Evolutionary conservation across 2,888 invertebrate species (phyloP).

Genomic region (Aphodius sticticus): DNA sequence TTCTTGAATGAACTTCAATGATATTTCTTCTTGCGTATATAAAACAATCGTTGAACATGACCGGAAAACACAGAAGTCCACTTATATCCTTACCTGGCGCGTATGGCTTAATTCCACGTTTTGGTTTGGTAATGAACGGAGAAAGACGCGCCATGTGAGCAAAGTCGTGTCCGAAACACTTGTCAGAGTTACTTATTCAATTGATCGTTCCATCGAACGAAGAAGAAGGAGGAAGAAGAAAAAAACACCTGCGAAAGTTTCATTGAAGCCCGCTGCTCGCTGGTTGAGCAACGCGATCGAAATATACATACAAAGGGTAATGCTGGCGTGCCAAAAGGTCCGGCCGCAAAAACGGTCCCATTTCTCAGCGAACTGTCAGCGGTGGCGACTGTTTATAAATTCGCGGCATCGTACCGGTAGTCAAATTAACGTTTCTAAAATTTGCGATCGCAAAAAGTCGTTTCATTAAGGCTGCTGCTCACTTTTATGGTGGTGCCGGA

Average conservation of each 20-base stretch:
- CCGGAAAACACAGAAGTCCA: not conserved
- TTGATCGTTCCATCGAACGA: not conserved
- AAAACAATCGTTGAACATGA: too few species aligned
- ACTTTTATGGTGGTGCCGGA: constrained; percentile 52
- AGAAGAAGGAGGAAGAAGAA: not conserved
- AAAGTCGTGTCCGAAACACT: constrained; percentile 4
- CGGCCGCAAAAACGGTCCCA: constrained; percentile 25
- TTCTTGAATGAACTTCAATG: too few species aligned
- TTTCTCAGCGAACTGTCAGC: constrained; percentile 34
- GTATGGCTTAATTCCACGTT: not conserved
- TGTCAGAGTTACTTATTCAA: not conserved
- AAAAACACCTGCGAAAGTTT: constrained; percentile 35
- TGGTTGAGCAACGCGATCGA: not conserved
- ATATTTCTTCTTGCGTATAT: too few species aligned
- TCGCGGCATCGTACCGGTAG: constrained; percentile 53
- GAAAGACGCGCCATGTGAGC: not conserved
- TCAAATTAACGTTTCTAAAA: constrained; percentile 47
- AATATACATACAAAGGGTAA: constrained; percentile 35
- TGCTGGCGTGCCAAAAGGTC: constrained; percentile 26
- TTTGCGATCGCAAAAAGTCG: constrained; percentile 54
- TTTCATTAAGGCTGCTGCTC: constrained; percentile 55
- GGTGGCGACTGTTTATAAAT: constrained; percentile 51
- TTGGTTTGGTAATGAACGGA: not conserved
- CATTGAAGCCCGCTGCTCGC: constrained; percentile 28
- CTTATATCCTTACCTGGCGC: not conserved